Conservation (phyloP, 2,113 vertebrate genomes). For the Saimiri boliviensis region DNA sequence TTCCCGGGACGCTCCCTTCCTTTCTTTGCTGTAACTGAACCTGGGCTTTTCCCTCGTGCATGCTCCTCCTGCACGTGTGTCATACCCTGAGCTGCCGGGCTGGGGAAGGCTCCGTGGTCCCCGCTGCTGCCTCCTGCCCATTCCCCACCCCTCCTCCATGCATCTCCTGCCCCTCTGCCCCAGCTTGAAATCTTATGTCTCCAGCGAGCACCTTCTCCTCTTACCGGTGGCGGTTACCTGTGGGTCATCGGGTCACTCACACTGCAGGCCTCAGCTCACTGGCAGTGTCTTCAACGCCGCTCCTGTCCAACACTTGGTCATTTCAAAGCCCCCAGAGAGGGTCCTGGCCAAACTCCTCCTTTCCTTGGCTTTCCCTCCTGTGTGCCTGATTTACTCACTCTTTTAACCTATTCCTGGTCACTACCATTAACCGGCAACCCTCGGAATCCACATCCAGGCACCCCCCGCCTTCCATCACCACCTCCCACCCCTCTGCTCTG, state of each 20-base stretch:
- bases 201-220: too few species aligned
- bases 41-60: too few species aligned
- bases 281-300: background rate
- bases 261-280: background rate
- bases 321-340: background rate
- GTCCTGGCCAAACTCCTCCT: background rate
- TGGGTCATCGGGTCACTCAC: background rate
- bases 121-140: background rate
- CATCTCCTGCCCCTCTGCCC: background rate
- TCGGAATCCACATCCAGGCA: background rate
- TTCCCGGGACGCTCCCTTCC: too few species aligned
- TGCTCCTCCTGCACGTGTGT: background rate
- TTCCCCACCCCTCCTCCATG: background rate
- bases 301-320: background rate
- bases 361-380: background rate
- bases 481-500: background rate
- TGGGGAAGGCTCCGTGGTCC: background rate
- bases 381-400: background rate
- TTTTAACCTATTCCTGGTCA: background rate
- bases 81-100: background rate
- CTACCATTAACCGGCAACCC: background rate
- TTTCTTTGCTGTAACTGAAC: background rate
- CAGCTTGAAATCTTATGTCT: background rate
- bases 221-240: background rate
- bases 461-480: fast-evolving